These are phyloP conservation scores for Deroptyus accipitrinus DNA, from an alignment of 2,113 vertebrate species.

Conservation along the genomic window DNA sequence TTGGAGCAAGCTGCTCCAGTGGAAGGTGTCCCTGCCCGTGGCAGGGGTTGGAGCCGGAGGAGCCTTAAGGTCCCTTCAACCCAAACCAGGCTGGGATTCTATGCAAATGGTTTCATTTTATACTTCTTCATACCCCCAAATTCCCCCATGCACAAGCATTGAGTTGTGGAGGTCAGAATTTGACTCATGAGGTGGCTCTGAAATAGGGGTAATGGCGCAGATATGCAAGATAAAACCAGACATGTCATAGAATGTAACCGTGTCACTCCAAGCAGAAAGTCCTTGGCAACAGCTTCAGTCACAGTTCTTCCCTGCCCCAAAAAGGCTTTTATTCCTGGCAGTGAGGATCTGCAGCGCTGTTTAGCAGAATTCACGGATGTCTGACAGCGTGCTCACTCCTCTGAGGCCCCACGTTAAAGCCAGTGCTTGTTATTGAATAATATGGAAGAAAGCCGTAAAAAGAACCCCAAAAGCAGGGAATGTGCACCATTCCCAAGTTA, in stretches of 20 bases:
- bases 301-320: not conserved
- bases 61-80: not conserved
- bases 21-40: not conserved
- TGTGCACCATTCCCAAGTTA: not conserved
- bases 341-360: not conserved
- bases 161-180: not conserved
- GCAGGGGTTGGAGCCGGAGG: not conserved
- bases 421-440: not conserved
- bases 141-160: rapidly evolving
- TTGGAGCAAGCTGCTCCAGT: not conserved
- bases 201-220: not conserved
- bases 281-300: not conserved
- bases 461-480: not conserved
- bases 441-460: not conserved
- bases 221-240: not conserved
- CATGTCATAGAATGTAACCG: not conserved
- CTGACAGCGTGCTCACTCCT: not conserved
- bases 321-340: not conserved
- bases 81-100: not conserved
- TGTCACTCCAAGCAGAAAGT: not conserved
- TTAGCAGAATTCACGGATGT: not conserved
- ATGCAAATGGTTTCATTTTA: not conserved
- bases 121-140: not conserved
- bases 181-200: not conserved
- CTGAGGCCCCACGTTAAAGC: not conserved